Base-by-base conservation (phyloP, 2,113 vertebrate species). In the Menidia beryllina region DNA sequence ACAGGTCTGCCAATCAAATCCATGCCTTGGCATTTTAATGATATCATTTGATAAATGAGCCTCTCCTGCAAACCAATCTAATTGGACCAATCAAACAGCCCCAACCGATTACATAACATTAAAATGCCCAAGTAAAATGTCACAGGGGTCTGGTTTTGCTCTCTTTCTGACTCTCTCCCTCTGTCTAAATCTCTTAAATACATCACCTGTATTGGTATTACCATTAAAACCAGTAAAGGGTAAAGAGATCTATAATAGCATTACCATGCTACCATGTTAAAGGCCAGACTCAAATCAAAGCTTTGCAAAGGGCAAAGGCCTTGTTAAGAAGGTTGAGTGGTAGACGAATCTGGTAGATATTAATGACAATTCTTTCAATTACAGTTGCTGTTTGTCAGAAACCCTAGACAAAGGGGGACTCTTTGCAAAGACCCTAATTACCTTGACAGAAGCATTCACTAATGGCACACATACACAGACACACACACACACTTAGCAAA, bases 91-190 rank as follows among this genome's bases (percentile, higher is more conserved):
- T 68, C 58, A 73, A 75, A 84, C 68, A 69, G 72, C 64, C 75
- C 52, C 5, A 67, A 64, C 56, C 75, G 73, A 87, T 85, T 82
- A 71, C 65, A 67, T 34, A 67, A 75, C 72, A 88, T 87, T n/a
- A n/a, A n/a, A n/a, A n/a, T n/a, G n/a, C n/a, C n/a, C n/a, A n/a
- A 81, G 70, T 84, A 65, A 88, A 91, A 89, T 88, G 88, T 87
- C 88, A 88, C 65, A 76, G 59, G 68, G 69, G 48, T 54, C 48
- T 53, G 63, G 56, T 64, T 66, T 54, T 60, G 48, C 17, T 26
- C 60, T 58, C 63, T 54, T 36, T 51, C 62, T 58, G 43, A 45
- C 58, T 67, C 25, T n/a, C 38, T 38, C 53, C 21, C 4, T 41
- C 53, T 45, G 55, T 56, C 49, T 56, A n/a, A 14, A n/a, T 21